These are phyloP conservation scores for Coracopsis vasa DNA, from an alignment of 2,113 vertebrate genomes.

Conservation along the genomic window DNA sequence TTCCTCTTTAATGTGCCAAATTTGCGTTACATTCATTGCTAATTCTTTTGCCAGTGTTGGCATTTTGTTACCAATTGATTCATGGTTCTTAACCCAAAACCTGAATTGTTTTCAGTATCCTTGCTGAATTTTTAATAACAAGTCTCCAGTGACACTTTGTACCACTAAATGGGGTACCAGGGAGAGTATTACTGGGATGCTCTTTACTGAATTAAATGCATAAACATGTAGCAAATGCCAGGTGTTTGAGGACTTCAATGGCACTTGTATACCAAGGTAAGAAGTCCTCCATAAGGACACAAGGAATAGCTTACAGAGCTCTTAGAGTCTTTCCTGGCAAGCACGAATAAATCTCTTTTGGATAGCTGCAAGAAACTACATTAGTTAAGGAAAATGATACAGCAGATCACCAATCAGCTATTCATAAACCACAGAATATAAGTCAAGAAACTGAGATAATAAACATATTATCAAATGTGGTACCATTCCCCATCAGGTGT, in stretches of 20 bases:
- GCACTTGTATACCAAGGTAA: background rate
- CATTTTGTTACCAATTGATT: background rate
- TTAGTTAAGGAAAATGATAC: background rate
- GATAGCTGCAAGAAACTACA: background rate
- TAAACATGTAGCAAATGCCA: background rate
- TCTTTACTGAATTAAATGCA: background rate
- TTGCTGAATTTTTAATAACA: background rate
- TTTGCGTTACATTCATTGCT: background rate
- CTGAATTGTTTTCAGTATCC: background rate
- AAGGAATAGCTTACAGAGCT: background rate
- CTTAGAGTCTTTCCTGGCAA: background rate
- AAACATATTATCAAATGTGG: background rate
- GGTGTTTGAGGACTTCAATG: background rate
- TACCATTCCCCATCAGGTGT: background rate
- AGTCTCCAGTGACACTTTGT: background rate
- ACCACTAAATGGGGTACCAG: background rate
- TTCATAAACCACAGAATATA: background rate
- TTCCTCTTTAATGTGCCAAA: background rate
- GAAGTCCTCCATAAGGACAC: background rate
- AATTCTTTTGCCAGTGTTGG: background rate
- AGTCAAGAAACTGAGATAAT: background rate
- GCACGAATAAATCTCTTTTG: background rate
- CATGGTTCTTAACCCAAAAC: background rate
- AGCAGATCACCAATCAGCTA: background rate
- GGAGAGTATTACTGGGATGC: background rate